A percentile compares a stretch with the other conserved stretches of the same genome.
phyloP scores from a whole-genome alignment of 2,113 vertebrate genomes.

The Hippocampus abdominalis region DNA sequence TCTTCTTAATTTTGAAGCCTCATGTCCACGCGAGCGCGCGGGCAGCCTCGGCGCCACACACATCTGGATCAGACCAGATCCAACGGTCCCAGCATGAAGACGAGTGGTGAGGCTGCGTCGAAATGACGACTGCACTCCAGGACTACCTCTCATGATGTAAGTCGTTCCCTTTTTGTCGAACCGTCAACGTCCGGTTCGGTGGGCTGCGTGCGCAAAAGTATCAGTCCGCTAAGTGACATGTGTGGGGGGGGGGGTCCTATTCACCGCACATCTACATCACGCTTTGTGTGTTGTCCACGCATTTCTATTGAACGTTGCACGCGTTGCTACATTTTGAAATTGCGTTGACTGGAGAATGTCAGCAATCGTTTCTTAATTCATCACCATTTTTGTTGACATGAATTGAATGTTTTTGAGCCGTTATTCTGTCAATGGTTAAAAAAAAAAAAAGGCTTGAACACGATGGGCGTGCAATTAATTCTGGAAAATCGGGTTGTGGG shows the following conservation, averaged over 20 bases:
- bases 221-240: slow-evolving; percentile 2
- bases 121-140: slow-evolving; percentile 57
- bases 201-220: slow-evolving; percentile 14
- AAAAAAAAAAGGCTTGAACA: slow-evolving; percentile 27
- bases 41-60: slow-evolving; percentile 43
- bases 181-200: slow-evolving; percentile 1
- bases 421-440: neutral
- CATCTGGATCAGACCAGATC: slow-evolving; percentile 60
- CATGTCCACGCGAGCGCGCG: slow-evolving; percentile 25
- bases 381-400: neutral
- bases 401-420: neutral
- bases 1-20: neutral
- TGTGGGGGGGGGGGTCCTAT: neutral
- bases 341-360: neutral
- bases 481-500: slow-evolving; percentile 27
- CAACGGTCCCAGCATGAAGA: slow-evolving; percentile 49
- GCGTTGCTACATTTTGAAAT: neutral
- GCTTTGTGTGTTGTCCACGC: neutral
- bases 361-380: too few relatives aligned
- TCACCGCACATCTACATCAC: neutral
- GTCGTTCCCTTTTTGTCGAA: slow-evolving; percentile 38
- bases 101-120: slow-evolving; percentile 26
- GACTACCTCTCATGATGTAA: slow-evolving; percentile 68
- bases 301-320: neutral
- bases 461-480: slow-evolving; percentile 17